These are phyloP conservation scores for Tympanoctomys barrerae DNA, from an alignment of 2,797 vertebrate genomes.

Conservation along the genomic window DNA sequence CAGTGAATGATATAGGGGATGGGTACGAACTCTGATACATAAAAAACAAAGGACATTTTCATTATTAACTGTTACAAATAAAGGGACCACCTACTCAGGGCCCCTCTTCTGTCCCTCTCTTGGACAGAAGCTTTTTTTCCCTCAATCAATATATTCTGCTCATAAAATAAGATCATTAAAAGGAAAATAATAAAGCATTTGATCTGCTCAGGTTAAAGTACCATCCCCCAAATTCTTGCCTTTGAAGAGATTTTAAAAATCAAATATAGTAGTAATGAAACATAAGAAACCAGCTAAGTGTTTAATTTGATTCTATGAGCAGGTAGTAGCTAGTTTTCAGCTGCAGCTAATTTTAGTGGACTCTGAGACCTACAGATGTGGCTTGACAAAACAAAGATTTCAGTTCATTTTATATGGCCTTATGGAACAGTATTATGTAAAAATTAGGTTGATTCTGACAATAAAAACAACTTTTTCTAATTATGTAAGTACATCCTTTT, in stretches of 20 bases:
- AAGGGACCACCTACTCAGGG: too few relatives aligned
- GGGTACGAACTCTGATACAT: neutral
- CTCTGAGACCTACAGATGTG: neutral
- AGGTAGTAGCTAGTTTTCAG: neutral
- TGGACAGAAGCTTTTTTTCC: too few relatives aligned
- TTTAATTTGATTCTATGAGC: neutral
- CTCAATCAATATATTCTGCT: too few relatives aligned
- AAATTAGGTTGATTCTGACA: neutral
- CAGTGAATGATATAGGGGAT: neutral
- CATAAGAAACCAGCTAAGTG: neutral
- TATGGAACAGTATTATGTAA: neutral
- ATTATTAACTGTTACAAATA: neutral
- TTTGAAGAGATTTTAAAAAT: neutral
- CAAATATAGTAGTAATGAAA: conserved; percentile 4
- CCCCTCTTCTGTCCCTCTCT: too few relatives aligned
- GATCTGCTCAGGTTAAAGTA: neutral
- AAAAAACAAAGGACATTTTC: neutral
- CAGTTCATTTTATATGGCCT: neutral
- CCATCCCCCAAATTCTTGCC: neutral
- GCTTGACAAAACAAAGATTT: neutral
- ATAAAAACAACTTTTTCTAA: neutral
- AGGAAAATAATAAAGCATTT: neutral
- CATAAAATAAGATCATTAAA: neutral
- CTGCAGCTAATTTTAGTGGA: neutral
- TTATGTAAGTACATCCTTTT: neutral